Conservation (phyloP, 2,888 invertebrate species). For the Graphium colonna region DNA sequence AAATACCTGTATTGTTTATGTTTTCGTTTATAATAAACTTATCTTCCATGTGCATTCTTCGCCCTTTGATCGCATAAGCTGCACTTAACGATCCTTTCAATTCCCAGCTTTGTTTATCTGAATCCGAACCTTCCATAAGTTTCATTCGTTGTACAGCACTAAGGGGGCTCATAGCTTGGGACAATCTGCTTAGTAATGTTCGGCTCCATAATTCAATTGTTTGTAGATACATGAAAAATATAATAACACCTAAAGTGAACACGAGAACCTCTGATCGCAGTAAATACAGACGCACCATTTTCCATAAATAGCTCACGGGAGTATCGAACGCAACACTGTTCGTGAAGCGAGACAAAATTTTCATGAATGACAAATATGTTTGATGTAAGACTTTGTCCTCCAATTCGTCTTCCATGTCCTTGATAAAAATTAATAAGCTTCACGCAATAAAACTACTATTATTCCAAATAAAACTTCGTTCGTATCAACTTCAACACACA, state of each 20-base stretch:
- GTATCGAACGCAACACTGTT: slow-evolving; percentile 89
- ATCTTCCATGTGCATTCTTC: slow-evolving; percentile 96
- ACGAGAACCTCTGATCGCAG: slow-evolving; percentile 90
- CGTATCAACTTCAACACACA: background rate
- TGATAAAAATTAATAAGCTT: slow-evolving; percentile 22
- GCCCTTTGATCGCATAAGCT: slow-evolving; percentile 94
- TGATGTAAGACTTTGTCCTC: slow-evolving; percentile 94
- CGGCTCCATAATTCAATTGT: slow-evolving; percentile 91
- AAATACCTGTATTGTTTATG: slow-evolving; percentile 90
- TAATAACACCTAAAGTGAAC: slow-evolving; percentile 84
- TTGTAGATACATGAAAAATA: slow-evolving; percentile 90
- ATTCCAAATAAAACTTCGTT: slow-evolving; percentile 22
- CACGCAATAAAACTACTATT: slow-evolving; percentile 15
- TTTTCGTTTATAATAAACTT: slow-evolving; percentile 93
- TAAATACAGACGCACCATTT: slow-evolving; percentile 87
- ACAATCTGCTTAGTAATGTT: slow-evolving; percentile 84
- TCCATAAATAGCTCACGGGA: slow-evolving; percentile 88
- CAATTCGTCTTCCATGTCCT: slow-evolving; percentile 93
- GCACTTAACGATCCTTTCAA: slow-evolving; percentile 87
- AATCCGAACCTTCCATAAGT: slow-evolving; percentile 75
- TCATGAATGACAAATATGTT: slow-evolving; percentile 92
- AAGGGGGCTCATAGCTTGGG: slow-evolving; percentile 82
- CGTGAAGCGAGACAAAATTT: slow-evolving; percentile 90
- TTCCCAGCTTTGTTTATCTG: slow-evolving; percentile 86
- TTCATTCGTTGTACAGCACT: slow-evolving; percentile 82